These are phyloP conservation scores for Conus canariensis DNA, from an alignment of 2,888 invertebrate genomes.

Conservation along the genomic window DNA sequence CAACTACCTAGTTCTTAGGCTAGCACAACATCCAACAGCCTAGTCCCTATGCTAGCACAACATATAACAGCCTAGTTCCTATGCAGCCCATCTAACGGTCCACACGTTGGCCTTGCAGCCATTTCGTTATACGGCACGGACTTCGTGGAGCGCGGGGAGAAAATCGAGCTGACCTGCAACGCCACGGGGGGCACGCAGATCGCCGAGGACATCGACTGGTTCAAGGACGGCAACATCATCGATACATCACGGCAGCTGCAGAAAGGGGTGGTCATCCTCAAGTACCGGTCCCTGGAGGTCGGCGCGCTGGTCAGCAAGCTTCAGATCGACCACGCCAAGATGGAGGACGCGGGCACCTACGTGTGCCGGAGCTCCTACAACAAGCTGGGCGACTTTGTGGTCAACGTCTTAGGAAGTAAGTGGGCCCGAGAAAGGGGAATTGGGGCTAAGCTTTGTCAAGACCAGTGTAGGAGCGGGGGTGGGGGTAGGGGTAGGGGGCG, in stretches of 20 bases:
- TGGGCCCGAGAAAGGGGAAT: neutral
- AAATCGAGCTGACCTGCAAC: conserved; percentile 55
- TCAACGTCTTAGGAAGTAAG: conserved; percentile 38
- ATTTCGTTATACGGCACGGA: conserved; percentile 52
- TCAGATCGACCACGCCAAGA: conserved; percentile 36
- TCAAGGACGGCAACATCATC: conserved; percentile 54
- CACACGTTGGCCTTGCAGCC: conserved; percentile 43
- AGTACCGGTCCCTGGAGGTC: conserved; percentile 40
- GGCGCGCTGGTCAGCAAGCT: conserved; percentile 38
- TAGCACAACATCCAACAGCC: no score
- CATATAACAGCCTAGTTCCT: no score
- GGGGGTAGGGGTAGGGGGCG: no score
- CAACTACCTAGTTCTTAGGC: no score
- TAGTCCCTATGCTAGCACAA: no score
- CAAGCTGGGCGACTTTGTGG: conserved; percentile 35
- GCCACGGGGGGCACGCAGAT: conserved; percentile 55
- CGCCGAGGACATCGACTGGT: conserved; percentile 61
- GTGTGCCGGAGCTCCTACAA: conserved; percentile 41
- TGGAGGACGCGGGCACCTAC: conserved; percentile 43
- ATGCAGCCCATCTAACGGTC: no score
- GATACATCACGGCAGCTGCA: conserved; percentile 39
- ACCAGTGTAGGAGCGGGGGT: no score
- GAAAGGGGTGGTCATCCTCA: conserved; percentile 27
- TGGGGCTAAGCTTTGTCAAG: neutral
- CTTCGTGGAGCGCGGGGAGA: conserved; percentile 54